Evolutionary conservation across 2,113 vertebrate genomes (phyloP), one percentile per base, ranked within the genome.

Genomic region (Callorhinus ursinus): DNA sequence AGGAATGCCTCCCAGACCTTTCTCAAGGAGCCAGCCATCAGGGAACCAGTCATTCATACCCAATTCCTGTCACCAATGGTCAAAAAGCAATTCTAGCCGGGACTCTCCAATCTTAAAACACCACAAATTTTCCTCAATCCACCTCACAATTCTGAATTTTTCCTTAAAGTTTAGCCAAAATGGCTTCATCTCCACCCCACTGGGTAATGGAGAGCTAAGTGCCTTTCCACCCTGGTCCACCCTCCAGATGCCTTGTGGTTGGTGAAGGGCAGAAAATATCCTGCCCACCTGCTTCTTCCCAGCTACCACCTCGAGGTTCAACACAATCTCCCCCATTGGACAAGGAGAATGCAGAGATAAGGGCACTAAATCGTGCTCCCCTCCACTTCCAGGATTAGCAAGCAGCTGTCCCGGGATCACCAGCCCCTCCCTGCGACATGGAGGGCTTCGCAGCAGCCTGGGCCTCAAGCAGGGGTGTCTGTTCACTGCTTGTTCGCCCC

Each of bases 401-500:
- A 76, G 88, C 97, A 96, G 98, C 94, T 94, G 69, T 88, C 92
- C 67, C 39, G 3, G 28, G 87, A 65, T 81, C 86, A 61, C 33
- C 57, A 69, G 82, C 59, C 79, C 94, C 94, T 79, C 93, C 89
- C 49, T 83, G 42, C 42, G 28, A 72, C 1, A 46, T 57, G 6
- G 1, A 71, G 63, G 74, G 19, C 57, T 49, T 86, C 21, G 33
- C 67, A 33, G 88, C 24, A 92, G 90, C 88, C 71, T 63, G 90
- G 74, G 96, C 95, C 97, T 95, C 98, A 85, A 77, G 63, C 65
- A 57, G 95, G 84, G 97, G 97, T 97, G 98, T 98, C 98, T 98
- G 98, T 98, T 85, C 90, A 94, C 86, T 85, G 88, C 97, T 98
- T 97, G 96, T 95, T 97, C 72, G n/a, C 76, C 88, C 90, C 3